Percentiles rank a stretch among this genome's conserved stretches.
Conservation (phyloP, 2,888 invertebrate genomes). For the Oscheius sp. region DNA sequence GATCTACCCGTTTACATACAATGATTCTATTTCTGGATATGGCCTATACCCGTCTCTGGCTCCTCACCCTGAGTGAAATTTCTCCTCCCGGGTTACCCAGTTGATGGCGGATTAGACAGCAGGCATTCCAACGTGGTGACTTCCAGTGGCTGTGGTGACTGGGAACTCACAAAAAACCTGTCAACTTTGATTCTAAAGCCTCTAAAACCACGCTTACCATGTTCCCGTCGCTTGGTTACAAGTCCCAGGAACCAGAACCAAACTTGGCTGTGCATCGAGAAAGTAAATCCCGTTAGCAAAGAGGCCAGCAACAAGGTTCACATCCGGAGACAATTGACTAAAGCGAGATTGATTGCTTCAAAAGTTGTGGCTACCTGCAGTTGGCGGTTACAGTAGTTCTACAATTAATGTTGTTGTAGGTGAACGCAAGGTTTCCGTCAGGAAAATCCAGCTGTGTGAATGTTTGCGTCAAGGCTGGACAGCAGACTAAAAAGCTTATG, state of each 20-base stretch:
- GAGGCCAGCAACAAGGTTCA: background rate
- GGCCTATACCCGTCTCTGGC: background rate
- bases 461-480: constrained; percentile 4
- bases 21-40: background rate
- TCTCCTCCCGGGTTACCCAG: background rate
- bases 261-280: background rate
- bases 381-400: background rate
- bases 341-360: background rate
- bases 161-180: no score
- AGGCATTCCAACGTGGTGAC: constrained; percentile 2
- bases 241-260: background rate
- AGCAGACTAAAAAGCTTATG: constrained; percentile 4
- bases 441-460: background rate
- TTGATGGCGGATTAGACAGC: background rate
- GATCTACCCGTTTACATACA: no score
- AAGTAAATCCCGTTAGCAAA: background rate
- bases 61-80: background rate
- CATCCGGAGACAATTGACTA: background rate
- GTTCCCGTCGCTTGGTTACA: background rate
- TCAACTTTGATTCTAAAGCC: background rate
- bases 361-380: constrained; percentile 5
- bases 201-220: background rate
- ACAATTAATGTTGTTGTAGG: constrained; percentile 1
- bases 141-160: background rate
- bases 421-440: constrained; percentile 4